Evolutionary conservation across 2,888 invertebrate species (phyloP).

Genomic region (Andrena trimmerana): DNA sequence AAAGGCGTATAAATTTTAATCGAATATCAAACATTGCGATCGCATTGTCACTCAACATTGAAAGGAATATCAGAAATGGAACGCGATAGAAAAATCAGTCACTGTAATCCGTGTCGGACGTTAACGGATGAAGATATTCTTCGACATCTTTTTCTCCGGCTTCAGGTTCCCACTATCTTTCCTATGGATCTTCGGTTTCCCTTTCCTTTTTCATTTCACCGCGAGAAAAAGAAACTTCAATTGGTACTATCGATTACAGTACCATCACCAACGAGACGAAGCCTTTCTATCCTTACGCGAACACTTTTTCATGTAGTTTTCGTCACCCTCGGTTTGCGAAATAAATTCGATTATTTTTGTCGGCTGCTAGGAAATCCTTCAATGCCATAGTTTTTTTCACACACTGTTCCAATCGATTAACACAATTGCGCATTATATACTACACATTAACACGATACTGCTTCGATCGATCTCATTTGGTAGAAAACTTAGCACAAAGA

Average conservation of each 20-base stretch:
- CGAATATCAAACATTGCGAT: too few relatives aligned
- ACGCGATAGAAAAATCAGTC: constrained; percentile 19
- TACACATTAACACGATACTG: too few relatives aligned
- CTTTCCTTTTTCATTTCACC: constrained; percentile 24
- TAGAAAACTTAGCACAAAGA: too few relatives aligned
- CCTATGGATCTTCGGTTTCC: constrained; percentile 27
- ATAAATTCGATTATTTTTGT: constrained; percentile 16
- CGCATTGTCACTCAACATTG: background rate
- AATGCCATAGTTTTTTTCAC: background rate
- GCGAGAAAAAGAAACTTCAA: constrained; percentile 36
- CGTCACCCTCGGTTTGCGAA: constrained; percentile 10
- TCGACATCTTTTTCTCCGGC: constrained; percentile 40
- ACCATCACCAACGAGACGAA: constrained; percentile 42
- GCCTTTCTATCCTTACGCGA: constrained; percentile 10
- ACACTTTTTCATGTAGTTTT: constrained; percentile 9
- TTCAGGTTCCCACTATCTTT: constrained; percentile 18
- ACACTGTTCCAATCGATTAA: background rate
- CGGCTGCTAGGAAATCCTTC: background rate
- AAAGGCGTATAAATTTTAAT: too few relatives aligned
- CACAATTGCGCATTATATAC: too few relatives aligned
- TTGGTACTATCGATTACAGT: constrained; percentile 49
- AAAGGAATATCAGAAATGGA: constrained; percentile 17
- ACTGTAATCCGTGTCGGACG: constrained; percentile 53
- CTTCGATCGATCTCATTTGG: too few relatives aligned
- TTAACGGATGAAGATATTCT: constrained; percentile 67